A percentile compares a stretch with the other conserved stretches of the same genome.
Conservation (phyloP, 2,888 invertebrate species). For the Macrosoma leucophasiata region DNA sequence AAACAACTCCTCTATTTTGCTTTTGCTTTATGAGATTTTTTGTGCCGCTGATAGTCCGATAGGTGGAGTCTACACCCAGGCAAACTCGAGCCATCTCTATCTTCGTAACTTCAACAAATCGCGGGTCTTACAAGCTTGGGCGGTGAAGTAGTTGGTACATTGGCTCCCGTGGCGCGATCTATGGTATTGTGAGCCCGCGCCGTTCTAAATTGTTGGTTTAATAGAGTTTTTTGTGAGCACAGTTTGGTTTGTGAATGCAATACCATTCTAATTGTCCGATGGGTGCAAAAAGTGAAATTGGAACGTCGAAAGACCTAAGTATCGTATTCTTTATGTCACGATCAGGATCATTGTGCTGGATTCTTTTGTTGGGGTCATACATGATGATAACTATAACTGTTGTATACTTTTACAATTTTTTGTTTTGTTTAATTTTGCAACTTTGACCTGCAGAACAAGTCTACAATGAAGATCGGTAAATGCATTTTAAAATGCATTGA, state of each 20-base stretch:
- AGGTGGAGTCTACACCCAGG: conserved; percentile 37
- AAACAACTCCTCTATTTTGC: conserved; percentile 66
- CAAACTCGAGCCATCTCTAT: no score
- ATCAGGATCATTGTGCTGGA: no score
- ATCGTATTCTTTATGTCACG: conserved; percentile 15
- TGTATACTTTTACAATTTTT: no score
- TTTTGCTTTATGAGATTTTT: conserved; percentile 68
- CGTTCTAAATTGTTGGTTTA: conserved; percentile 68
- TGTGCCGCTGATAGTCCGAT: conserved; percentile 34
- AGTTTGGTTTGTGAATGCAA: conserved; percentile 49
- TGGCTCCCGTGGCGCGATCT: conserved; percentile 64
- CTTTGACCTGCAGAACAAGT: no score
- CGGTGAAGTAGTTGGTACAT: conserved; percentile 33
- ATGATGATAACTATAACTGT: no score
- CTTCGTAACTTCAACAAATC: conserved; percentile 8
- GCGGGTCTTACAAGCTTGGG: conserved; percentile 26
- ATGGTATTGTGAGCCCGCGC: conserved; percentile 56
- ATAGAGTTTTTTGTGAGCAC: conserved; percentile 61
- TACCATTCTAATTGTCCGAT: conserved; percentile 36
- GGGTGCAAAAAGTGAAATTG: conserved; percentile 41
- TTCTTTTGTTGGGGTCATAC: no score
- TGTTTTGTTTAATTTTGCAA: no score
- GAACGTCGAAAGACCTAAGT: conserved; percentile 17
- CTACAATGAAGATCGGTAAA: no score
- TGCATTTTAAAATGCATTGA: no score